These are phyloP conservation scores for Brenthis ino DNA, from an alignment of 2,888 invertebrate species.

Conservation along the genomic window DNA sequence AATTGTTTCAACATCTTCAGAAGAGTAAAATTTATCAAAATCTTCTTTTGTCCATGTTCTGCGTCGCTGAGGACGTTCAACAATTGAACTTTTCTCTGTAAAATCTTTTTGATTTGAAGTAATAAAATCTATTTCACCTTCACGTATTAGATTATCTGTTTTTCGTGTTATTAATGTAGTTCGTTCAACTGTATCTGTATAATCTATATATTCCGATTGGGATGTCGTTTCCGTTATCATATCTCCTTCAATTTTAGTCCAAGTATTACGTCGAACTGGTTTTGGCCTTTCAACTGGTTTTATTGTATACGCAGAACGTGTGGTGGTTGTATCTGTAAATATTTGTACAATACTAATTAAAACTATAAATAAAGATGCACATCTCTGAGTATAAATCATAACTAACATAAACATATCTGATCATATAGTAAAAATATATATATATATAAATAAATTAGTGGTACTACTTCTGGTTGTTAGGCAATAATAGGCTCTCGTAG, in stretches of 20 bases:
- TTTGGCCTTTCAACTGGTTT: constrained; percentile 84
- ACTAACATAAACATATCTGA: too few species aligned
- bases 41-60: constrained; percentile 89
- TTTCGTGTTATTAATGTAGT: constrained; percentile 82
- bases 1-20: constrained; percentile 77
- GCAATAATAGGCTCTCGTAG: too few species aligned
- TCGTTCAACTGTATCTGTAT: constrained; percentile 81
- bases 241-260: constrained; percentile 89
- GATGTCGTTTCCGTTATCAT: constrained; percentile 87
- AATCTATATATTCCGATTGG: constrained; percentile 85
- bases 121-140: constrained; percentile 86
- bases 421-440: too few species aligned
- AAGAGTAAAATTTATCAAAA: constrained; percentile 86
- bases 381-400: too few species aligned
- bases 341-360: constrained; percentile 14
- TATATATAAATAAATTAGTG: too few species aligned
- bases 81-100: constrained; percentile 80
- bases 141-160: constrained; percentile 85
- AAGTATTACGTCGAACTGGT: constrained; percentile 87
- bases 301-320: constrained; percentile 86
- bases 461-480: too few species aligned
- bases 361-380: too few species aligned
- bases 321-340: constrained; percentile 86
- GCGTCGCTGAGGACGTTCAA: constrained; percentile 83
- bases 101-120: constrained; percentile 85